Evolutionary conservation across 30 jellyfish, hydroid and myxozoan genomes (phyloP).

Genomic region (Haliclystus octoradiatus): DNA sequence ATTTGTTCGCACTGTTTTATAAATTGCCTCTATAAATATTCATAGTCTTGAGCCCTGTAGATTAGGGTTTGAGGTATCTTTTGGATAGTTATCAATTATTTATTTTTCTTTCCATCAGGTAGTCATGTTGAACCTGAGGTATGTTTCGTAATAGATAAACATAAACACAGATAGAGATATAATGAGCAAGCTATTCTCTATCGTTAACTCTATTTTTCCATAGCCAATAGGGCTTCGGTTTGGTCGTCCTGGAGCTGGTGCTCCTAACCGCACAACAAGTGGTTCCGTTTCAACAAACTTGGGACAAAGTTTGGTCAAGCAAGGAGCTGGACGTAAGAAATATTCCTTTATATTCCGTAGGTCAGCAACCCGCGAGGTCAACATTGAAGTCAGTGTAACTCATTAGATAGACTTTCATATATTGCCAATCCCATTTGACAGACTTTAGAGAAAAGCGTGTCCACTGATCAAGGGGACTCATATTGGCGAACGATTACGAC

Average conservation of each 20-base stretch:
- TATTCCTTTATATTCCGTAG: neutral
- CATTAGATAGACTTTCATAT: neutral
- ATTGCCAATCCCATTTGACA: neutral
- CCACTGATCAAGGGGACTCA: neutral
- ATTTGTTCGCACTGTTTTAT: no score
- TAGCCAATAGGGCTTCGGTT: neutral
- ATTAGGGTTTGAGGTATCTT: no score
- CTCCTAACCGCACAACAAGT: constrained; percentile 54
- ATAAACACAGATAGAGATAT: no score
- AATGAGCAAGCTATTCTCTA: no score
- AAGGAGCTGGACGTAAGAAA: constrained; percentile 47
- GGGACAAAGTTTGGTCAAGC: constrained; percentile 55
- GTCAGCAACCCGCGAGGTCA: neutral
- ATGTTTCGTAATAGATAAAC: no score
- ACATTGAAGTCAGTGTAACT: neutral
- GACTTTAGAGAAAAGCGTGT: neutral
- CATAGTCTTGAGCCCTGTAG: no score
- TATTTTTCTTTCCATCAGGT: no score
- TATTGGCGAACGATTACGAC: neutral
- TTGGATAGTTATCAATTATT: no score
- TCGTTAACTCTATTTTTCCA: no score
- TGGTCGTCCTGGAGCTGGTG: constrained; percentile 68
- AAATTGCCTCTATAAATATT: no score
- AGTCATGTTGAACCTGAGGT: no score
- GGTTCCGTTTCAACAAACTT: constrained; percentile 54